Conservation (phyloP, 30 jellyfish, hydroid and myxozoan genomes). For the Calvadosia cruxmelitensis region DNA sequence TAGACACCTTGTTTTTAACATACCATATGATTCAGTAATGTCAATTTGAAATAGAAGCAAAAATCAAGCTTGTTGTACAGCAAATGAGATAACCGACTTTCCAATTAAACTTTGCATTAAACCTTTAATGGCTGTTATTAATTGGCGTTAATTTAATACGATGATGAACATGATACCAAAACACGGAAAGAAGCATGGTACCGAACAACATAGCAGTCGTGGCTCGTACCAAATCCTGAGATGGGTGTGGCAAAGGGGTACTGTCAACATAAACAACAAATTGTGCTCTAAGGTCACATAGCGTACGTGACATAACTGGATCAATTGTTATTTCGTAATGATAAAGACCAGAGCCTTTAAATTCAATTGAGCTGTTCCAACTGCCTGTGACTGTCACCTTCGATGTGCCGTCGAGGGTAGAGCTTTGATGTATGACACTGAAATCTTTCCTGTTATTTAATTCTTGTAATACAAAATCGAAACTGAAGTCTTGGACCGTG, state of each 20-base stretch:
- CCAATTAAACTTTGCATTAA: too few species aligned
- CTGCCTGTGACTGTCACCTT: slow-evolving; percentile 6
- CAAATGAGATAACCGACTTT: too few species aligned
- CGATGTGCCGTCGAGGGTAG: background rate
- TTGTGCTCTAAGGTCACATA: slow-evolving; percentile 47
- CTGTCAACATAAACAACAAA: slow-evolving; percentile 52
- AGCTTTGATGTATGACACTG: slow-evolving; percentile 6
- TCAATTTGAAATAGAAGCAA: too few species aligned
- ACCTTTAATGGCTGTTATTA: too few species aligned
- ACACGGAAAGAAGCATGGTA: slow-evolving; percentile 20
- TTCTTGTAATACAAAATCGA: slow-evolving; percentile 40
- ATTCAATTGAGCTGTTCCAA: slow-evolving; percentile 14
- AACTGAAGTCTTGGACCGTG: slow-evolving; percentile 11
- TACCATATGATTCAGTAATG: too few species aligned
- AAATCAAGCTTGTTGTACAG: too few species aligned
- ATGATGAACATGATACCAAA: slow-evolving; percentile 5
- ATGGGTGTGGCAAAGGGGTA: slow-evolving; percentile 53
- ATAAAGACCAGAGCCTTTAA: slow-evolving; percentile 68
- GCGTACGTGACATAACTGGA: slow-evolving; percentile 15
- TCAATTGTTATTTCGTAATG: slow-evolving; percentile 34
- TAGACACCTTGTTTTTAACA: too few species aligned
- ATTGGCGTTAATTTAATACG: too few species aligned
- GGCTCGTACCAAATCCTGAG: slow-evolving; percentile 46
- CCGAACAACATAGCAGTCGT: slow-evolving; percentile 74
- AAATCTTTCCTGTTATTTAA: slow-evolving; percentile 49